These are phyloP conservation scores for Sphecodes monilicornis DNA, from an alignment of 2,888 invertebrate genomes.

Conservation along the genomic window DNA sequence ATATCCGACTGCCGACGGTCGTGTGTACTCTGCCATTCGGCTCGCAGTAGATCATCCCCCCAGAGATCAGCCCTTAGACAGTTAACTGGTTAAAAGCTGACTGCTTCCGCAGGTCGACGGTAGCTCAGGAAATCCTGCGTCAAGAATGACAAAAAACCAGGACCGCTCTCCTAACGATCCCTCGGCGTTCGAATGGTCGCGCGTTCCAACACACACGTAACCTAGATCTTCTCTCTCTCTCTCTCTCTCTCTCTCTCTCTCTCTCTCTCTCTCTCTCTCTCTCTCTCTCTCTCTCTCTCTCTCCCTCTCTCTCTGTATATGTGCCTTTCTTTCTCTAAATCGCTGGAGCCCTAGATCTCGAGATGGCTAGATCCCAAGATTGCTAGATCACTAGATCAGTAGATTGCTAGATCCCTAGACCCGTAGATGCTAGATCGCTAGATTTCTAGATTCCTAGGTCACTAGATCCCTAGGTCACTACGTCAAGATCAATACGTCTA, in stretches of 20 bases:
- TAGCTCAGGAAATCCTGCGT: constrained; percentile 5
- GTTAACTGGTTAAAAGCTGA: constrained; percentile 7
- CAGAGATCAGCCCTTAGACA: constrained; percentile 11
- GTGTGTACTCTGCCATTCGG: constrained; percentile 1
- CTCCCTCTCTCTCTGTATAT: too few species aligned
- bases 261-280: neutral
- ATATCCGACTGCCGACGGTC: neutral
- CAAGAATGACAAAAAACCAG: neutral
- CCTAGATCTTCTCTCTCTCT: neutral
- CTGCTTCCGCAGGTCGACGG: constrained; percentile 1
- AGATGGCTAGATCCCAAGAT: too few species aligned
- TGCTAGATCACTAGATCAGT: too few species aligned
- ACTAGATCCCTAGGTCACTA: too few species aligned
- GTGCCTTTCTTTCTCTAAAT: too few species aligned
- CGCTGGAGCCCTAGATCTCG: too few species aligned
- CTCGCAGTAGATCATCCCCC: constrained; percentile 2
- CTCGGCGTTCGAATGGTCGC: neutral
- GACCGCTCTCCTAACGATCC: constrained; percentile 5
- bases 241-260: too few species aligned
- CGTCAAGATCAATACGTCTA: too few species aligned
- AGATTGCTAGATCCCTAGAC: too few species aligned
- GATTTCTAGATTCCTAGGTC: too few species aligned
- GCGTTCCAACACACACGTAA: neutral
- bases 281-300: neutral
- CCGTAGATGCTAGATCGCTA: too few species aligned